phyloP scores from a whole-genome alignment of 2,113 vertebrate species.

The Strigops habroptila region DNA sequence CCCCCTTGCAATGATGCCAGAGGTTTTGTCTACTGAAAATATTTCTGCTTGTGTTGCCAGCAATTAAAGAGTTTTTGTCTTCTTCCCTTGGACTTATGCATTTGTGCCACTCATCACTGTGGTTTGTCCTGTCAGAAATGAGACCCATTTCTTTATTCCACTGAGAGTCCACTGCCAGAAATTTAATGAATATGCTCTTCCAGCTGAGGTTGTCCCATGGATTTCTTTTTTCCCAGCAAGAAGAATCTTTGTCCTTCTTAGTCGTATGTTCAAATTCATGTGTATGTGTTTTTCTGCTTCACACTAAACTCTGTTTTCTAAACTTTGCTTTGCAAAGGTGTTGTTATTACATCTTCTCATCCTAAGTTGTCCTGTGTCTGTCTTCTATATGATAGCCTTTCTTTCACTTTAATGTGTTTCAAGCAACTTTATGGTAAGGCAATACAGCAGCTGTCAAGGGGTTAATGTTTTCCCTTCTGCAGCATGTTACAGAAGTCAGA shows the following conservation, averaged over 20 bases:
- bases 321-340: not conserved
- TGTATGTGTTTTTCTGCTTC: not conserved
- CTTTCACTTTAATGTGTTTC: not conserved
- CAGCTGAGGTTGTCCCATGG: not conserved
- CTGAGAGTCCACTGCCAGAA: not conserved
- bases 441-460: not conserved
- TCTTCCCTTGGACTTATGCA: not conserved
- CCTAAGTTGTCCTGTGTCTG: not conserved
- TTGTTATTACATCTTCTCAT: not conserved
- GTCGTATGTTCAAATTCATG: not conserved
- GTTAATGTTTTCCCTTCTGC: not conserved
- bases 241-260: not conserved
- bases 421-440: not conserved
- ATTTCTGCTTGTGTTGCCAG: not conserved
- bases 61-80: not conserved
- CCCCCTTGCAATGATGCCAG: not conserved
- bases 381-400: not conserved
- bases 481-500: not conserved
- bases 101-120: not conserved
- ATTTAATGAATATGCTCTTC: not conserved
- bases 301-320: not conserved
- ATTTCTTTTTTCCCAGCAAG: not conserved
- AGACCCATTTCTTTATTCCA: not conserved
- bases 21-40: not conserved
- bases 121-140: not conserved